Conservation (phyloP, 1,140 invertebrate species). For the Cydia amplana region DNA sequence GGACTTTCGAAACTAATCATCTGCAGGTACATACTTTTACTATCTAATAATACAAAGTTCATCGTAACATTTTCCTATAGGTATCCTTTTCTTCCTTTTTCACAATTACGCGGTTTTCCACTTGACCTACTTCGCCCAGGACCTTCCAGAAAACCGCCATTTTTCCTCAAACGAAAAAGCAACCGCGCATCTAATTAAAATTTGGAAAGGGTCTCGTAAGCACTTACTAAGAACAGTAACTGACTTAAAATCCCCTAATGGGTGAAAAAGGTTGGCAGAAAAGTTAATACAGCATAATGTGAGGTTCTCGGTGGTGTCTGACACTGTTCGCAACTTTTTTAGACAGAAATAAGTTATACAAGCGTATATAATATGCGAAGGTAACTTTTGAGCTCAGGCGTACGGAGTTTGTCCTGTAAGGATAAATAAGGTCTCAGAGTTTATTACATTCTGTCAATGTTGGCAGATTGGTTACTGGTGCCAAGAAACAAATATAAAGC, state of each 20-base stretch:
- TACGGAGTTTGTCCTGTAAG: not conserved
- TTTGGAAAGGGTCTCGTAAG: slow-evolving; percentile 8
- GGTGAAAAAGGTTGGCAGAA: not conserved
- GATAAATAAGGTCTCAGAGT: not conserved
- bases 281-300: slow-evolving; percentile 2
- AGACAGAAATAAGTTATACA: not conserved
- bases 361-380: not conserved
- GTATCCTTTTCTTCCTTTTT: not conserved
- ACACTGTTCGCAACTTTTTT: not conserved
- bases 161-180: not conserved
- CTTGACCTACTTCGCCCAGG: not conserved
- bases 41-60: too few relatives aligned
- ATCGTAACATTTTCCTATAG: not conserved
- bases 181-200: slow-evolving; percentile 11
- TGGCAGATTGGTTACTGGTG: not conserved
- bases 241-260: not conserved
- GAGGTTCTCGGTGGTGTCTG: not conserved
- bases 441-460: not conserved
- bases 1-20: not conserved
- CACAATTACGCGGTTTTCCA: not conserved
- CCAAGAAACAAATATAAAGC: not conserved
- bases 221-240: slow-evolving; percentile 6
- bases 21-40: too few relatives aligned
- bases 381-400: not conserved
- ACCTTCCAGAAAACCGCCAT: not conserved